Evolutionary conservation across 2,797 vertebrate genomes (phyloP).

Genomic region (Catharus ustulatus): DNA sequence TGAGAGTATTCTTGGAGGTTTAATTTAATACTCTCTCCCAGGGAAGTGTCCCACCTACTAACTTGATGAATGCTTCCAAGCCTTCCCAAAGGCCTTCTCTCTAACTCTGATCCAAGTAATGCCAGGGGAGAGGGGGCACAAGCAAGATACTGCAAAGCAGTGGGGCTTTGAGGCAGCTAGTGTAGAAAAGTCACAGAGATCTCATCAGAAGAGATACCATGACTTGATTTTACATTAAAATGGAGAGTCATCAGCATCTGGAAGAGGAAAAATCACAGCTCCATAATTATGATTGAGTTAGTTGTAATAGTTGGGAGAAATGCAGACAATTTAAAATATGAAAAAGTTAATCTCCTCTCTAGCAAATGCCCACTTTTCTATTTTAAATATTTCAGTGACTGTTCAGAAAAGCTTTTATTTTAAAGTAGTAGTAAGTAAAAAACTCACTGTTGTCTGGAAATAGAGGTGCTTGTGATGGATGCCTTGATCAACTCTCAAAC

Average conservation of each 20-base stretch:
- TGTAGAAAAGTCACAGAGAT: neutral
- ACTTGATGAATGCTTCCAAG: neutral
- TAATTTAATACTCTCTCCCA: slow-evolving; percentile 9
- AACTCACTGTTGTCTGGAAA: neutral
- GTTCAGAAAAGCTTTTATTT: neutral
- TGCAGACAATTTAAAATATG: neutral
- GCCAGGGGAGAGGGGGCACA: neutral
- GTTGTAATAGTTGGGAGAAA: neutral
- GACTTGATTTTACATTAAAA: neutral
- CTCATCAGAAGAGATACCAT: neutral
- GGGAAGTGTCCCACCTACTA: slow-evolving; percentile 18
- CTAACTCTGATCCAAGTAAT: neutral
- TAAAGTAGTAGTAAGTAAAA: neutral
- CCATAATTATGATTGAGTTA: neutral
- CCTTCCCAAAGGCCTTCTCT: neutral
- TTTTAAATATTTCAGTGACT: neutral
- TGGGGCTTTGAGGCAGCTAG: neutral
- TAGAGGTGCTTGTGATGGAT: neutral
- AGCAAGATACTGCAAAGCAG: neutral
- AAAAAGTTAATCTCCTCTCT: neutral
- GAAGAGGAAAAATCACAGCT: neutral
- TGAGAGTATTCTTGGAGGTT: neutral
- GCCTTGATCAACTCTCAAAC: neutral
- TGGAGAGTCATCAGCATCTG: neutral
- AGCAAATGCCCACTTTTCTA: neutral